Conservation (phyloP, 2,113 vertebrate species). For the Hystrix brachyura region DNA sequence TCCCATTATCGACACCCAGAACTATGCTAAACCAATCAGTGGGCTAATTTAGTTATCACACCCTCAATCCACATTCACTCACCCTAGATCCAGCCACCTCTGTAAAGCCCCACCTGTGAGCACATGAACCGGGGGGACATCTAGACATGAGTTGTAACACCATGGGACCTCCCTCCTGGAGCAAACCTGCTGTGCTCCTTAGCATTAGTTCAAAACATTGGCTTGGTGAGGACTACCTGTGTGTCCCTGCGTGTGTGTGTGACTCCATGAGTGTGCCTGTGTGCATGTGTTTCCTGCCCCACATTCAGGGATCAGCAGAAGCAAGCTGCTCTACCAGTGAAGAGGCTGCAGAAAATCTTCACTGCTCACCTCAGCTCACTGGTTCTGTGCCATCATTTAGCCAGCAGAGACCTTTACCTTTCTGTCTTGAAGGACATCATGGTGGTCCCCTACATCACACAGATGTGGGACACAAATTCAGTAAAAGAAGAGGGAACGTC, state of each 20-base stretch:
- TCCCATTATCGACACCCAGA: background rate
- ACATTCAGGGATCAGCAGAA: background rate
- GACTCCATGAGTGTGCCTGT: background rate
- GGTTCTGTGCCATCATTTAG: background rate
- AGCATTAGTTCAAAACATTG: background rate
- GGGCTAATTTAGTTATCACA: background rate
- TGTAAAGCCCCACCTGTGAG: background rate
- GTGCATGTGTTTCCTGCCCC: background rate
- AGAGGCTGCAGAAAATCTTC: background rate
- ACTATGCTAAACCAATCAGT: background rate
- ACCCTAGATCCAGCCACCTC: background rate
- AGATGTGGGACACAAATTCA: background rate
- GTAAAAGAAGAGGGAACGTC: background rate
- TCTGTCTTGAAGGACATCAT: background rate
- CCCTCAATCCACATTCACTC: background rate
- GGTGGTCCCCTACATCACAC: background rate
- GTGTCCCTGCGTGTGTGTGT: background rate
- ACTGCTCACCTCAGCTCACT: background rate
- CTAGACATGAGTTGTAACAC: background rate
- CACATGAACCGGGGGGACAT: background rate
- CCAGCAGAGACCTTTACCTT: background rate
- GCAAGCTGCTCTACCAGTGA: background rate
- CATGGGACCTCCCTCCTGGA: background rate
- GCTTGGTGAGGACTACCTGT: background rate
- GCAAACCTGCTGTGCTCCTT: background rate